A percentile compares a stretch with the other conserved stretches of the same genome.
Conservation (phyloP, 2,888 invertebrate genomes). For the Drosophila barbarae region DNA sequence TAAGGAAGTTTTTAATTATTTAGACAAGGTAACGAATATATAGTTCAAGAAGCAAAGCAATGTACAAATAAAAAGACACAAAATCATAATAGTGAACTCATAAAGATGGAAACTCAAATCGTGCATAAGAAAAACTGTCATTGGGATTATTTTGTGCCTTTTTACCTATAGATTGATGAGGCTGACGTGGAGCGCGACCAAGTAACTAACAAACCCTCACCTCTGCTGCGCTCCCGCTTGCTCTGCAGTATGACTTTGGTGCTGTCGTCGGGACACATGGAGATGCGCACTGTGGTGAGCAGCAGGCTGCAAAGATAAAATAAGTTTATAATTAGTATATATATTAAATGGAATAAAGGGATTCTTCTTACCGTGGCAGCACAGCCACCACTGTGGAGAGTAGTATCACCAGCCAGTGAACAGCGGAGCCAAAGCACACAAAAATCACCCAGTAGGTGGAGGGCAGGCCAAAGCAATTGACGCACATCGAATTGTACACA, state of each 20-base stretch:
- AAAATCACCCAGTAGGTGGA: conserved; percentile 94
- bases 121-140: conserved; percentile 17
- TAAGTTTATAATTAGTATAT: background rate
- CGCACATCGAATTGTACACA: conserved; percentile 90
- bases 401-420: conserved; percentile 90
- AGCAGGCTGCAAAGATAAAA: conserved; percentile 82
- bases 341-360: background rate
- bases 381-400: conserved; percentile 89
- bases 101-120: conserved; percentile 43
- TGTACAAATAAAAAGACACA: conserved; percentile 66
- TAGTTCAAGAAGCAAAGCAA: conserved; percentile 10
- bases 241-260: conserved; percentile 85
- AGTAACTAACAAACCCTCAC: conserved; percentile 84
- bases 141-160: conserved; percentile 74
- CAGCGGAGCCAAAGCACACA: conserved; percentile 85
- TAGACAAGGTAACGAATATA: rapidly evolving
- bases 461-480: conserved; percentile 89
- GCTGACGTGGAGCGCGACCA: conserved; percentile 83
- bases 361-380: conserved; percentile 86
- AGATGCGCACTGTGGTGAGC: conserved; percentile 85
- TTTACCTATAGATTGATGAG: conserved; percentile 83
- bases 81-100: conserved; percentile 53
- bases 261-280: conserved; percentile 87
- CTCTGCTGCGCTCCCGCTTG: conserved; percentile 82
- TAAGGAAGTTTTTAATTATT: conserved; percentile 22